Base-by-base conservation (phyloP, 2,888 invertebrate species). In the Patella pellucida region DNA sequence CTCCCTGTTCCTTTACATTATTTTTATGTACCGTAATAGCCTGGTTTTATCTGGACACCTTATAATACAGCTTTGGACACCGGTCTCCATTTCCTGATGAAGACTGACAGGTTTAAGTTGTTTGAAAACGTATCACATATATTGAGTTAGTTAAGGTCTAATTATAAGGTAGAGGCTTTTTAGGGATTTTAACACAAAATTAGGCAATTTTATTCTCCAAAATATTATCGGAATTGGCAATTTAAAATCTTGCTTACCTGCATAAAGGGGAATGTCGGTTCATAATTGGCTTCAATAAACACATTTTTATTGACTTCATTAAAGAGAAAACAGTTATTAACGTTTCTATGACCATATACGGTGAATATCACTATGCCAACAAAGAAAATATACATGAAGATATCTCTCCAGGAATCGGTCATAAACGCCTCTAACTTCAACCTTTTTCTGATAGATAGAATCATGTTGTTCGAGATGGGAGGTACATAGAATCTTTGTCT, bases 361-460 rank as follows among this genome's bases (percentile, higher is more conserved):
- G 82, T 77, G 16, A 84, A 71, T 19, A 81, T 54, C 1, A 86
- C 79, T 1, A 82, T 73, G 11, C 69, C 68, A 11, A 87, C 54
- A 74, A 84, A 87, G 14, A 84, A 15, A 0, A 77, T 19, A 69
- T 86, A 86, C 69, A 86, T 69, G 14, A 73, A 50, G 2, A 84
- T 77, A 51, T 85, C 84, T n/a, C 80, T 76, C n/a, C 85, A 56
- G 9, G 83, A 79, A 16, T 74, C 69, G 15, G 79, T 73, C 73
- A 84, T 83, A 11, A 78, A 54, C 74, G 78, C 75, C 69, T 85
- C 84, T 3, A 84, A 69, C 71, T 81, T 74, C 12, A 85, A 78
- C 50, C 83, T 76, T 16, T 80, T 50, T 54, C 72, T 75, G 50
- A 85, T 84, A 41, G 79, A 72, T 23, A 79, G 23, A 15, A 85